phyloP scores from a whole-genome alignment of 2,888 invertebrate species.

The Ecliptopera silaceata region DNA sequence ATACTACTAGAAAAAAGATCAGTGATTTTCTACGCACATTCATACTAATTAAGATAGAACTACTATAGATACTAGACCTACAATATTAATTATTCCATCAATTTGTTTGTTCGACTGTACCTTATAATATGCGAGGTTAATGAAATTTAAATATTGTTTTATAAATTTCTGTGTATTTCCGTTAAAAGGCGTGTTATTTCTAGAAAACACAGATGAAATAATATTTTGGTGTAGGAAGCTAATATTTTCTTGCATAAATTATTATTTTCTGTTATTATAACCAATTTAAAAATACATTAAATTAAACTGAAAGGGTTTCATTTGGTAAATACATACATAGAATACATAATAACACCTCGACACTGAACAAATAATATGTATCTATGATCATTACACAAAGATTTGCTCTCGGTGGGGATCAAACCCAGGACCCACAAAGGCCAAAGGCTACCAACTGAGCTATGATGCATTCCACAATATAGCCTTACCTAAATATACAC shows the following conservation, averaged over 20 bases:
- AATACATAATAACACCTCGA: no score
- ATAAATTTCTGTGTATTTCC: constrained; percentile 35
- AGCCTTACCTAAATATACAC: no score
- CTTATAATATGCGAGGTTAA: constrained; percentile 47
- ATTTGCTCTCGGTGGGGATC: no score
- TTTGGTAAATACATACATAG: no score
- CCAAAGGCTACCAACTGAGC: no score
- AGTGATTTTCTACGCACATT: no score
- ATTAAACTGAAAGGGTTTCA: neutral
- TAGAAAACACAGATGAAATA: constrained; percentile 11
- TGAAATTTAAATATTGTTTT: constrained; percentile 55
- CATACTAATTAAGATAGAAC: no score
- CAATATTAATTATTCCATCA: neutral
- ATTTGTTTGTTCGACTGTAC: constrained; percentile 21
- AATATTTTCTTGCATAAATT: constrained; percentile 21
- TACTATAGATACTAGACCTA: neutral
- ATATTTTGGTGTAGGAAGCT: constrained; percentile 15
- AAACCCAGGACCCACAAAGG: no score
- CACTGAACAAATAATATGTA: no score
- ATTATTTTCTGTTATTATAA: neutral
- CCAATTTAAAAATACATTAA: neutral
- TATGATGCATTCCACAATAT: no score
- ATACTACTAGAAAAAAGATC: no score
- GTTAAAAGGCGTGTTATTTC: constrained; percentile 20
- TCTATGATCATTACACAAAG: no score